Evolutionary conservation across 1,140 invertebrate species (phyloP).

Genomic region (Hylaeus volcanicus): DNA sequence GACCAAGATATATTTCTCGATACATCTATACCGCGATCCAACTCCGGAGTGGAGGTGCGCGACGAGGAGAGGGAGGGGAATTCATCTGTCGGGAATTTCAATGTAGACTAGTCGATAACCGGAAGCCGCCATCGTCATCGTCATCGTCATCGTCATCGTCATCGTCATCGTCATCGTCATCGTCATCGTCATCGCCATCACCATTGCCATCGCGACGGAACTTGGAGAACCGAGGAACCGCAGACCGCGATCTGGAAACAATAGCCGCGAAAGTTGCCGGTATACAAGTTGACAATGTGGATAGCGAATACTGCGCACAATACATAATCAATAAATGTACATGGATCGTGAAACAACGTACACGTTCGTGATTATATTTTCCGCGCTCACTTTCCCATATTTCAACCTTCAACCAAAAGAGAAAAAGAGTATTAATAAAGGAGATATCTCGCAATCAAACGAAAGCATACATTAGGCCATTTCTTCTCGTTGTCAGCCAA

Average conservation of each 20-base stretch:
- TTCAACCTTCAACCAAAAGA: too few species aligned
- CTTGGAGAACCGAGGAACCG: slow-evolving; percentile 17
- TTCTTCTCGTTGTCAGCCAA: too few species aligned
- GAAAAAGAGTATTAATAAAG: too few species aligned
- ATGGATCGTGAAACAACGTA: too few species aligned
- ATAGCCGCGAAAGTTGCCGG: slow-evolving; percentile 50
- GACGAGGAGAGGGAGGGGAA: neutral
- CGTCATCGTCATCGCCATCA: too few species aligned
- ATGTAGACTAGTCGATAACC: slow-evolving; percentile 54
- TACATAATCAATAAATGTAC: too few species aligned
- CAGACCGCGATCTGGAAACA: slow-evolving; percentile 48
- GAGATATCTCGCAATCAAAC: too few species aligned
- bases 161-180: too few species aligned
- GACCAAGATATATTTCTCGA: slow-evolving; percentile 14
- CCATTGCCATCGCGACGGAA: slow-evolving; percentile 37
- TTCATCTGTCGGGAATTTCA: slow-evolving; percentile 51
- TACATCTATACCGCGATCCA: neutral
- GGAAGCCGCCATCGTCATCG: too few species aligned
- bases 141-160: too few species aligned
- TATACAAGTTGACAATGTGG: slow-evolving; percentile 61
- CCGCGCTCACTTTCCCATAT: neutral
- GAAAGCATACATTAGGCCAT: too few species aligned
- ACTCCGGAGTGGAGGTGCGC: neutral
- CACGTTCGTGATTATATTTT: neutral
- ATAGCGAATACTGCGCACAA: slow-evolving; percentile 56